phyloP scores from a whole-genome alignment of 2,113 vertebrate species.

The Crypturellus undulatus region DNA sequence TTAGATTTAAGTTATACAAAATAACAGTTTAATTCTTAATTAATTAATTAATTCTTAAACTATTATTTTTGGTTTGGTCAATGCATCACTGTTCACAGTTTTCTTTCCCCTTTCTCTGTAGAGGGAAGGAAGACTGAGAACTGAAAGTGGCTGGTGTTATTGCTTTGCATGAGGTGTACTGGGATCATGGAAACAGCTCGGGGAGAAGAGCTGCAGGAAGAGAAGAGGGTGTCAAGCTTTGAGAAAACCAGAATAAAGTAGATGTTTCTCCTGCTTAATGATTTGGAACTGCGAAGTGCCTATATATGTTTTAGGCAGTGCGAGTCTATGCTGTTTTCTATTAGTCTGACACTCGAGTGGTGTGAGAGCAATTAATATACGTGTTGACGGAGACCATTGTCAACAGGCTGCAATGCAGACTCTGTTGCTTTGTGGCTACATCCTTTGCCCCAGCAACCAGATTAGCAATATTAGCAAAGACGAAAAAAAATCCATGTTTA shows the following conservation, averaged over 20 bases:
- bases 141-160: not conserved
- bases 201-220: not conserved
- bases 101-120: not conserved
- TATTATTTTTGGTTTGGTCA: not conserved
- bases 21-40: not conserved
- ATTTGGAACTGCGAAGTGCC: not conserved
- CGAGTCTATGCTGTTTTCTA: not conserved
- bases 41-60: too few species aligned
- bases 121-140: not conserved
- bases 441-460: slow-evolving; percentile 18
- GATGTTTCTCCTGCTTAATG: not conserved
- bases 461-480: slow-evolving; percentile 37
- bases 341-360: not conserved
- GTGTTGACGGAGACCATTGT: not conserved
- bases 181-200: not conserved
- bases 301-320: not conserved
- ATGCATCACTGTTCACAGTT: not conserved
- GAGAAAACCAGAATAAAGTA: not conserved
- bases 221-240: not conserved
- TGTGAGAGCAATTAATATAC: not conserved
- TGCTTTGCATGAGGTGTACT: not conserved
- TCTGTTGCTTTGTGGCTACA: not conserved
- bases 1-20: not conserved
- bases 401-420: not conserved
- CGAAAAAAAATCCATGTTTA: not conserved